Conservation (phyloP, 2,888 invertebrate species). For the Macrostomum cliftonense region DNA sequence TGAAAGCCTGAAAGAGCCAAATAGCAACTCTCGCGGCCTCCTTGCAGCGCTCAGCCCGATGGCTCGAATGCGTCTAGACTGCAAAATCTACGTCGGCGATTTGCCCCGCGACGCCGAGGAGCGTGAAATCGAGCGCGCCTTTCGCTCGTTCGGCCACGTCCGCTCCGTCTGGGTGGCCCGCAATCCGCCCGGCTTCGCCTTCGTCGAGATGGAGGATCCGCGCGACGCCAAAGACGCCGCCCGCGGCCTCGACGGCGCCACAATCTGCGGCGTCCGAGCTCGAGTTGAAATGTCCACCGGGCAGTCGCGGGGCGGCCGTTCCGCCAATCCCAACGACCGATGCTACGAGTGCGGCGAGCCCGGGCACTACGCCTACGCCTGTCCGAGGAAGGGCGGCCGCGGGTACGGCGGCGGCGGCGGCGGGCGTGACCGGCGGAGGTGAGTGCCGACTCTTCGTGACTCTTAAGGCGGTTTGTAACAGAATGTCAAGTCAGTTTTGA, state of each 20-base stretch:
- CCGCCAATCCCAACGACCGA: slow-evolving; percentile 5
- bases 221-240: slow-evolving; percentile 71
- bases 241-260: slow-evolving; percentile 53
- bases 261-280: slow-evolving; percentile 63
- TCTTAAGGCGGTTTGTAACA: too few relatives aligned
- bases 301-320: slow-evolving; percentile 35
- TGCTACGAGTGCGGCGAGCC: slow-evolving; percentile 10
- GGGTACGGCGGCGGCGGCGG: background rate
- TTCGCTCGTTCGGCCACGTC: slow-evolving; percentile 18
- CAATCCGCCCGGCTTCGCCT: slow-evolving; percentile 51
- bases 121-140: slow-evolving; percentile 14
- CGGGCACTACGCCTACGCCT: slow-evolving; percentile 11
- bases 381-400: background rate
- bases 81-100: slow-evolving; percentile 17
- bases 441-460: too few relatives aligned
- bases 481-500: too few relatives aligned
- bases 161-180: slow-evolving; percentile 31
- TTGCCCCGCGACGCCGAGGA: slow-evolving; percentile 15
- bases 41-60: too few relatives aligned
- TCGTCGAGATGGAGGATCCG: slow-evolving; percentile 73
- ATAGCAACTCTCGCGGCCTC: too few relatives aligned
- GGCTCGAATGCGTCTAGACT: background rate
- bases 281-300: slow-evolving; percentile 80
- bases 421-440: too few relatives aligned
- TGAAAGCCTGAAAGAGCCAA: too few relatives aligned